phyloP scores from a whole-genome alignment of 2,888 invertebrate genomes.

The Sarcophaga rosellei region DNA sequence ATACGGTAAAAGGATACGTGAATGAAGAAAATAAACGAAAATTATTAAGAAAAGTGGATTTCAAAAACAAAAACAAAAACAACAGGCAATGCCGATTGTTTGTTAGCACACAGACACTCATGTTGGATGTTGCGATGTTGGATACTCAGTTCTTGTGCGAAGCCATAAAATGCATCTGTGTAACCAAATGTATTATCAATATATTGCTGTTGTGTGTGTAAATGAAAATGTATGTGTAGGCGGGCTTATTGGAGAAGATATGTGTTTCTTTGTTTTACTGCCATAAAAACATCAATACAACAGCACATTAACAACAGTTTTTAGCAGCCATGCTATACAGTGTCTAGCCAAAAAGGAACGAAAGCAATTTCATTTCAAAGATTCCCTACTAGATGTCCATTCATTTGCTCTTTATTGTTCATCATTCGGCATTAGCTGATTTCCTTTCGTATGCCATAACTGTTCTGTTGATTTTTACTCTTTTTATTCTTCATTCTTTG shows the following conservation, averaged over 20 bases:
- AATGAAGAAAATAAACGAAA: slow-evolving; percentile 18
- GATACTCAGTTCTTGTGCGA: not conserved
- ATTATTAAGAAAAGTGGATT: slow-evolving; percentile 33
- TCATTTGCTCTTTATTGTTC: not conserved
- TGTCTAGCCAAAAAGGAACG: not conserved
- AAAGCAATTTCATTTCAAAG: not conserved
- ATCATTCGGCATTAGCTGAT: not conserved
- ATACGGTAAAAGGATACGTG: slow-evolving; percentile 20
- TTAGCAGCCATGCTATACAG: slow-evolving; percentile 18
- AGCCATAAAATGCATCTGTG: slow-evolving; percentile 48
- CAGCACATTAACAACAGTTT: slow-evolving; percentile 50
- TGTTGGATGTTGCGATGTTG: not conserved
- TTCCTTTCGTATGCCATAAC: not conserved
- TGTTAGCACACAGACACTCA: not conserved
- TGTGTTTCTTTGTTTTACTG: slow-evolving; percentile 32
- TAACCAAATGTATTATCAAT: slow-evolving; percentile 39
- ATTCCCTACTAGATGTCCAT: not conserved
- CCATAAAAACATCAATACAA: slow-evolving; percentile 57
- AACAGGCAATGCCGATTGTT: not conserved
- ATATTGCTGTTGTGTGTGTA: slow-evolving; percentile 17
- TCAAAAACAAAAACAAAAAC: not conserved
- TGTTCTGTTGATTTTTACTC: slow-evolving; percentile 19
- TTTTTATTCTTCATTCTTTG: not conserved
- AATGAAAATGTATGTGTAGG: not conserved
- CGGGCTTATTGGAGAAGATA: not conserved